A percentile compares a stretch with the other conserved stretches of the same genome.
phyloP scores from a whole-genome alignment of 2,888 invertebrate genomes.

The Mactromeris polynyma region DNA sequence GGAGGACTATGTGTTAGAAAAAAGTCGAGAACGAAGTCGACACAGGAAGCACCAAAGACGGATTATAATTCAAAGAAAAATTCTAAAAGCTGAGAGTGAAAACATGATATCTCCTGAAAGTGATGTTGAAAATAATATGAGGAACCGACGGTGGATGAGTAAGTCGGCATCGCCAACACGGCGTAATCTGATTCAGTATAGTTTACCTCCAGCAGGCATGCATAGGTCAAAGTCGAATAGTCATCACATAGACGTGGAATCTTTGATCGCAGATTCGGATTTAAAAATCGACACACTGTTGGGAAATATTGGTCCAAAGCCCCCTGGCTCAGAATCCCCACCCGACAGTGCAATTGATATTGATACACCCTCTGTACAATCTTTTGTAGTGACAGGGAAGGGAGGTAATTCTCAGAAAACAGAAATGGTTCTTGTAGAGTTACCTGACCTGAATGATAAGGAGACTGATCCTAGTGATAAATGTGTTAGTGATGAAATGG shows the following conservation, averaged over 20 bases:
- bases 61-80: constrained; percentile 62
- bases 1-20: constrained; percentile 57
- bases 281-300: constrained; percentile 59
- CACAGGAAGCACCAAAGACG: constrained; percentile 55
- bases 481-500: constrained; percentile 25
- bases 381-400: constrained; percentile 59
- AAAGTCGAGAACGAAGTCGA: constrained; percentile 54
- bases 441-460: constrained; percentile 27
- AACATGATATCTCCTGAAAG: constrained; percentile 2
- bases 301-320: constrained; percentile 56
- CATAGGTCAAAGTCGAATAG: not conserved
- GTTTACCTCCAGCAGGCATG: constrained; percentile 21
- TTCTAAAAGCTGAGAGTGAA: constrained; percentile 46
- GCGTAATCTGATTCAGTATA: constrained; percentile 23
- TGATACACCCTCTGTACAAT: constrained; percentile 76
- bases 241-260: constrained; percentile 53
- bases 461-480: constrained; percentile 7
- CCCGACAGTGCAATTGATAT: constrained; percentile 80
- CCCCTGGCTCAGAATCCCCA: constrained; percentile 71
- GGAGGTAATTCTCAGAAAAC: constrained; percentile 45
- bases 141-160: constrained; percentile 45
- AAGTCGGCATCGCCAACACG: constrained; percentile 52
- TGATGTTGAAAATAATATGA: constrained; percentile 23
- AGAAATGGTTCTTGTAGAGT: constrained; percentile 20
- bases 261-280: constrained; percentile 59